Evolutionary conservation across 2,797 vertebrate species (phyloP), one percentile per base, ranked within the genome.

Genomic region (Uromys caudimaculatus): DNA sequence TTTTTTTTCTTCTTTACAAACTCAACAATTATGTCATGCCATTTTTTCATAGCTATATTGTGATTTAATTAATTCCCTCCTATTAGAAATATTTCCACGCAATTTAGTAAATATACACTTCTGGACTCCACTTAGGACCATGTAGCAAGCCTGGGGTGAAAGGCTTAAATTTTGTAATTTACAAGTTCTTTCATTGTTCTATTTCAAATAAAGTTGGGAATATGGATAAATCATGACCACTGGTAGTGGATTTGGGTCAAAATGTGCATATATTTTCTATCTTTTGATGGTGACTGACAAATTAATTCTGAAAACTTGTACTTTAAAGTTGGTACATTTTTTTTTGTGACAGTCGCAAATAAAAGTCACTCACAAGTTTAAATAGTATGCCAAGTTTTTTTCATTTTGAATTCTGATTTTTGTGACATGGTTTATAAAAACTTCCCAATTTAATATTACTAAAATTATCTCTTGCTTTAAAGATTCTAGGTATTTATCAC

Each of bases 401-500:
- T 2, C 27, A 89, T 94, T 94, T 76, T 67, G 29, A 95, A 82
- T 79, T 94, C 62, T 95, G 58, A 82, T 77, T 41, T 88, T 85
- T 78, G 52, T 93, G 71, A 95, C 16, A 82, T 52, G 56, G 11
- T 78, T 96, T 73, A 82, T 83, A 81, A 81, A 32, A 13, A 32
- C 35, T 91, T n/a, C 23, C 88, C 23, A 86, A 75, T 93, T 96
- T 91, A 76, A 95, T 83, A 76, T 91, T 24, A 94, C 77, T 3
- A 35, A 73, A 88, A 91, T 90, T 38, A 85, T 79, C 52, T 90
- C 24, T 32, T 84, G 0, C 56, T 95, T 17, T 81, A 69, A 67
- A 69, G 67, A 54, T 47, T 89, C 32, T 54, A 85, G 73, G 38
- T 12, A 14, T 71, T 85, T 83, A 56, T 27, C 54, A 6, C 54